Evolutionary conservation across 30 jellyfish, hydroid and myxozoan species (phyloP).

Genomic region (Rhopilema esculentum): DNA sequence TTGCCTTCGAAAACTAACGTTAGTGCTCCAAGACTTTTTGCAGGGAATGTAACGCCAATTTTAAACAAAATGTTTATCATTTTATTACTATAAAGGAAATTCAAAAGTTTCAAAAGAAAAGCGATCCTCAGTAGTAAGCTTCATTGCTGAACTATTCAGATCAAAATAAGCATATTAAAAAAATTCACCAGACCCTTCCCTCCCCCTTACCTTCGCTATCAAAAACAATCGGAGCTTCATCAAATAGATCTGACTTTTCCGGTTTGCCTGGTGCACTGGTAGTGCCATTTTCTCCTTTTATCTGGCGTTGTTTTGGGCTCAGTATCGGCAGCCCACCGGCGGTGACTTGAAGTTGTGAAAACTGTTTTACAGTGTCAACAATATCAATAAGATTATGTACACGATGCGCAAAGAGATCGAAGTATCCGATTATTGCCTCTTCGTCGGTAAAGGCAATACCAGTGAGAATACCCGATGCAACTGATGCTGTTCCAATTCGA

Average conservation of each 20-base stretch:
- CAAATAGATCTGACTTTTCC: constrained; percentile 1
- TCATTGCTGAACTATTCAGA: too few species aligned
- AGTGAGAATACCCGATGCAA: constrained; percentile 41
- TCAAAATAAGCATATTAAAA: too few species aligned
- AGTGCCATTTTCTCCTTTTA: not conserved
- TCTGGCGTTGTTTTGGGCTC: not conserved
- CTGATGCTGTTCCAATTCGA: constrained; percentile 28
- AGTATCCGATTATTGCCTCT: constrained; percentile 60
- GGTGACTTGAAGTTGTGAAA: constrained; percentile 31
- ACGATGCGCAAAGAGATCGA: constrained; percentile 61
- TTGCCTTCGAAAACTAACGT: too few species aligned
- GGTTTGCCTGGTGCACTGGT: not conserved
- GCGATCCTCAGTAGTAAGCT: too few species aligned
- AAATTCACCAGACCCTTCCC: too few species aligned
- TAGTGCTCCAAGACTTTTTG: too few species aligned
- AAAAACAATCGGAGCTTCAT: not conserved
- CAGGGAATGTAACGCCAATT: too few species aligned
- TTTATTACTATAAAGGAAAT: too few species aligned
- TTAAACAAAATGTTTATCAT: too few species aligned
- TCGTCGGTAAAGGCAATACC: constrained; percentile 83
- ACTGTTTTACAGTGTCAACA: constrained; percentile 73
- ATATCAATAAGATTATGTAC: constrained; percentile 63
- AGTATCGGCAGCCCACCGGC: constrained; percentile 61
- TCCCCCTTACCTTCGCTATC: not conserved
- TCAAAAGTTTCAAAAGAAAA: too few species aligned